Evolutionary conservation across 1,140 invertebrate species (phyloP).

Genomic region (Sinonovacula constricta): DNA sequence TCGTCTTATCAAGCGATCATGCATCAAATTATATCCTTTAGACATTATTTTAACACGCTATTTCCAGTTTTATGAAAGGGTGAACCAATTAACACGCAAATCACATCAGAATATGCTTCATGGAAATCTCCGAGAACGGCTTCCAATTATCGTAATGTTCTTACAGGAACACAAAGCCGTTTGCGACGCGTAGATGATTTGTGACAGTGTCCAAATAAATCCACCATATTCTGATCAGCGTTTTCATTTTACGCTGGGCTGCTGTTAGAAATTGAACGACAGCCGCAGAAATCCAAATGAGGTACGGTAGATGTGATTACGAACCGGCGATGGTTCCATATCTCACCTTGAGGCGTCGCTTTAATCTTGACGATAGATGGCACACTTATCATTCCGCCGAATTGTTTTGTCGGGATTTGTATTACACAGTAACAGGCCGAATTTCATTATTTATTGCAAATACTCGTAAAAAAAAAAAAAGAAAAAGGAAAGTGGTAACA

Average conservation of each 20-base stretch:
- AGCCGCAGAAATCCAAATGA: not conserved
- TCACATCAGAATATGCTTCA: not conserved
- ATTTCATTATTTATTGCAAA: no score
- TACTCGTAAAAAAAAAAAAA: no score
- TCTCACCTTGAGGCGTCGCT: no score
- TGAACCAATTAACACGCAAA: not conserved
- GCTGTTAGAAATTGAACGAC: not conserved
- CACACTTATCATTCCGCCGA: no score
- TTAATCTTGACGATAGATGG: no score
- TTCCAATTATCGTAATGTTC: not conserved
- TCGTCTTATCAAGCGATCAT: not conserved
- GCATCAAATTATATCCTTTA: not conserved
- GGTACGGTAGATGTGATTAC: not conserved
- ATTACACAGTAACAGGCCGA: no score
- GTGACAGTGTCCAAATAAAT: not conserved
- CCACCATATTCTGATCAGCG: not conserved
- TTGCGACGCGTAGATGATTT: not conserved
- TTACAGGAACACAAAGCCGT: not conserved
- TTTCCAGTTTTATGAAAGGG: not conserved
- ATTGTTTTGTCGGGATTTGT: no score
- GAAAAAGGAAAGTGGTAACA: no score
- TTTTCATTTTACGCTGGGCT: not conserved
- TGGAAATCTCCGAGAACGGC: not conserved
- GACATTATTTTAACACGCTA: not conserved
- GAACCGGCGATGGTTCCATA: no score